Evolutionary conservation across 1,140 invertebrate species (phyloP).

Genomic region (Sesamia nonagrioides): DNA sequence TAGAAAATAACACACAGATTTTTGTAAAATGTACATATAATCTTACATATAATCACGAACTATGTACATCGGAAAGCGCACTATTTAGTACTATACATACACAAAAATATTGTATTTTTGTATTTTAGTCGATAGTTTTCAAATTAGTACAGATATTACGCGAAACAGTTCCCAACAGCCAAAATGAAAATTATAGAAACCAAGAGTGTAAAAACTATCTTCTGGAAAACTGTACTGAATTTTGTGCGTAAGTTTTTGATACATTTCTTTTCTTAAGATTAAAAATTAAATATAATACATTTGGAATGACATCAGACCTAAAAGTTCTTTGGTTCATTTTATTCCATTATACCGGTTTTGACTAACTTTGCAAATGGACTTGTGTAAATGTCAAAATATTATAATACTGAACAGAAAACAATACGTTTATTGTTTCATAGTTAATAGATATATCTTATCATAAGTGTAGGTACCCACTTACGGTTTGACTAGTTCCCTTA

Average conservation of each 20-base stretch:
- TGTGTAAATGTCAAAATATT: no score
- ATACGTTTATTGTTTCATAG: no score
- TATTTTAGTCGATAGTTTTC: slow-evolving; percentile 20
- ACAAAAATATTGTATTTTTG: slow-evolving; percentile 71
- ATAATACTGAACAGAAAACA: no score
- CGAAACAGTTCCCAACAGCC: slow-evolving; percentile 15
- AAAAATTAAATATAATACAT: slow-evolving; percentile 1
- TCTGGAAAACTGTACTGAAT: slow-evolving; percentile 37
- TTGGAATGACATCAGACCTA: neutral
- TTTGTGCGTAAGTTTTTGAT: slow-evolving; percentile 64
- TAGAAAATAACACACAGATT: slow-evolving; percentile 56
- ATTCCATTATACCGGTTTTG: neutral
- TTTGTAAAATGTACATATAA: slow-evolving; percentile 87
- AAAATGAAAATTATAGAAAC: neutral
- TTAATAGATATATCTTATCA: no score
- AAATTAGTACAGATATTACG: slow-evolving; percentile 45
- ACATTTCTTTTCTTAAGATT: neutral
- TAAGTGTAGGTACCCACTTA: no score
- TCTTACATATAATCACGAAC: slow-evolving; percentile 83
- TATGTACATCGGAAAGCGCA: slow-evolving; percentile 84
- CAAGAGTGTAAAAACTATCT: neutral
- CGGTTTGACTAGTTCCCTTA: no score
- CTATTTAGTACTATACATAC: slow-evolving; percentile 71
- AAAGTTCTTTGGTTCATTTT: neutral
- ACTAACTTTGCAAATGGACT: neutral